These are phyloP conservation scores for Pseudochirops cupreus DNA, from an alignment of 2,797 vertebrate species.

Conservation along the genomic window DNA sequence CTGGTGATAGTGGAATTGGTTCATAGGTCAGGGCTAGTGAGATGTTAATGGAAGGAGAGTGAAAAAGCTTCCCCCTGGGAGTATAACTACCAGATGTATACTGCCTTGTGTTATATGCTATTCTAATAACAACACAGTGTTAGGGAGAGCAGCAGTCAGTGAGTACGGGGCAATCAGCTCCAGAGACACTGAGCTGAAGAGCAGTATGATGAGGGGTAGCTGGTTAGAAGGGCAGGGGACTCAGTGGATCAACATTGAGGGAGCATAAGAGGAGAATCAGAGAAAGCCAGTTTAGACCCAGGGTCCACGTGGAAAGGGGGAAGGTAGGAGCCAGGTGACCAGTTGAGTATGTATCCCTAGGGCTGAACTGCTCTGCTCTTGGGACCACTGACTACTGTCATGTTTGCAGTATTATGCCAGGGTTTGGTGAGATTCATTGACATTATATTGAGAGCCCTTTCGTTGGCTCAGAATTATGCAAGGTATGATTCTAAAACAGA, in stretches of 20 bases:
- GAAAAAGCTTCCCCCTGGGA: background rate
- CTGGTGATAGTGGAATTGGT: conserved; percentile 34
- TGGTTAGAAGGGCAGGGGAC: background rate
- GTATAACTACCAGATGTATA: background rate
- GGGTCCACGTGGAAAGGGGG: background rate
- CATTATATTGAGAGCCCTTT: background rate
- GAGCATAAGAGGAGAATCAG: background rate
- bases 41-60: conserved; percentile 1
- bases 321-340: background rate
- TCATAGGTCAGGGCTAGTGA: background rate
- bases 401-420: background rate
- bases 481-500: background rate
- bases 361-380: background rate
- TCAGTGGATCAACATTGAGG: background rate
- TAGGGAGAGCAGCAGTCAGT: background rate
- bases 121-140: background rate
- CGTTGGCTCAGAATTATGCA: background rate
- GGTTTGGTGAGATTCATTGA: background rate
- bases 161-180: background rate
- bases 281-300: background rate
- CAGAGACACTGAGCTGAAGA: background rate
- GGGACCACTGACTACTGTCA: background rate
- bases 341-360: background rate
- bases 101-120: background rate
- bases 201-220: background rate